A percentile compares a stretch with the other conserved stretches of the same genome.
Conservation (phyloP, 2,888 invertebrate genomes). For the Drosophila testacea region DNA sequence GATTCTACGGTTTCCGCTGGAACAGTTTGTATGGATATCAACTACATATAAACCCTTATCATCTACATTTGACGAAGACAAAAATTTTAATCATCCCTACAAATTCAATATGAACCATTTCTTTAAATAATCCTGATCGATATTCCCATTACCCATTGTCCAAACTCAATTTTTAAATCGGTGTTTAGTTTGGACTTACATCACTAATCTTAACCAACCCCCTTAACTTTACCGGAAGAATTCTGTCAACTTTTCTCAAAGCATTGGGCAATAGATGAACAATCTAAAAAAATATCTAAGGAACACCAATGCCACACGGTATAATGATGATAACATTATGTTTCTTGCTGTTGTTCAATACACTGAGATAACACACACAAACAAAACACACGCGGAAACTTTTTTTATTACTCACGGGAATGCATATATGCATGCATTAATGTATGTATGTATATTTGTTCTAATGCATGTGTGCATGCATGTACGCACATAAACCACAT, state of each 20-base stretch:
- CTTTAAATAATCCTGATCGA: too few relatives aligned
- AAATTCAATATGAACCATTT: too few relatives aligned
- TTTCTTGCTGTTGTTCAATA: constrained; percentile 3
- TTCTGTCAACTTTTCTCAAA: neutral
- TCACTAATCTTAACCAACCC: too few relatives aligned
- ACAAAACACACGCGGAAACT: neutral
- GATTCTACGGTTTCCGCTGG: too few relatives aligned
- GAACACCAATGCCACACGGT: neutral
- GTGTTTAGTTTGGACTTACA: too few relatives aligned
- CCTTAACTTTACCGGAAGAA: neutral
- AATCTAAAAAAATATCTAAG: neutral
- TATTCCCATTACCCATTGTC: too few relatives aligned
- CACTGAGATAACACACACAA: constrained; percentile 16
- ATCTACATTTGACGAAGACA: too few relatives aligned
- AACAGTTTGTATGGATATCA: too few relatives aligned
- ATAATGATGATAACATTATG: constrained; percentile 4
- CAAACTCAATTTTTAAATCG: too few relatives aligned
- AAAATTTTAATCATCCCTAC: too few relatives aligned
- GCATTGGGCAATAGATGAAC: neutral
- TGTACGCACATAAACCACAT: neutral
- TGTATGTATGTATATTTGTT: neutral
- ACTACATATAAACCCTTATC: too few relatives aligned
- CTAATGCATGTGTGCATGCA: neutral
- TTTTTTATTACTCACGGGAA: neutral
- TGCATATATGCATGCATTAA: constrained; percentile 9